phyloP scores from a whole-genome alignment of 2,797 vertebrate genomes.

The Sternotherus odoratus region DNA sequence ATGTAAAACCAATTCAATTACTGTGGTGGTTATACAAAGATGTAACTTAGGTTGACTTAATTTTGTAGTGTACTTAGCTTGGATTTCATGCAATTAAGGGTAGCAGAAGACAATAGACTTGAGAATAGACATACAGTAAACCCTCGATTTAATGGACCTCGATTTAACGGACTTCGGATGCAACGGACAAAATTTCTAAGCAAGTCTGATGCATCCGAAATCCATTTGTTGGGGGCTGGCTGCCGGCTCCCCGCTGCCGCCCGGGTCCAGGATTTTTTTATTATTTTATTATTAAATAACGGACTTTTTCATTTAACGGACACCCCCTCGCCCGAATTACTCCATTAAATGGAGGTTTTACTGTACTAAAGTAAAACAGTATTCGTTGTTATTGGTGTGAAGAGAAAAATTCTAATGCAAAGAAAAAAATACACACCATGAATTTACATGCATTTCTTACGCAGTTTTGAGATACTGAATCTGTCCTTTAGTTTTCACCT shows the following conservation, averaged over 20 bases:
- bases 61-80: neutral
- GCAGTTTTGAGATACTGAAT: neutral
- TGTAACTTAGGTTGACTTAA: neutral
- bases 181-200: no score
- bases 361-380: no score
- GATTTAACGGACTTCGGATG: no score
- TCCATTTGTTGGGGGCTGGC: no score
- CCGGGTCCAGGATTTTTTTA: no score
- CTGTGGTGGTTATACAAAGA: neutral
- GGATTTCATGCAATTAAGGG: neutral
- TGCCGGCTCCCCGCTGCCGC: no score
- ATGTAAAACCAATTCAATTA: neutral
- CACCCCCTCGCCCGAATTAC: no score
- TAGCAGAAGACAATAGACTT: rapidly evolving
- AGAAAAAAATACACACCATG: neutral
- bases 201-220: no score
- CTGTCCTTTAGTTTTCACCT: neutral
- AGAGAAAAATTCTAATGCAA: neutral
- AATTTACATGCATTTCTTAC: neutral
- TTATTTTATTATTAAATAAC: no score
- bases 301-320: no score
- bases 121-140: rapidly evolving
- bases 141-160: no score
- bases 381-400: neutral
- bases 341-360: no score